Evolutionary conservation across 2,888 invertebrate genomes (phyloP).

Genomic region (Noctuana brunneofusca): DNA sequence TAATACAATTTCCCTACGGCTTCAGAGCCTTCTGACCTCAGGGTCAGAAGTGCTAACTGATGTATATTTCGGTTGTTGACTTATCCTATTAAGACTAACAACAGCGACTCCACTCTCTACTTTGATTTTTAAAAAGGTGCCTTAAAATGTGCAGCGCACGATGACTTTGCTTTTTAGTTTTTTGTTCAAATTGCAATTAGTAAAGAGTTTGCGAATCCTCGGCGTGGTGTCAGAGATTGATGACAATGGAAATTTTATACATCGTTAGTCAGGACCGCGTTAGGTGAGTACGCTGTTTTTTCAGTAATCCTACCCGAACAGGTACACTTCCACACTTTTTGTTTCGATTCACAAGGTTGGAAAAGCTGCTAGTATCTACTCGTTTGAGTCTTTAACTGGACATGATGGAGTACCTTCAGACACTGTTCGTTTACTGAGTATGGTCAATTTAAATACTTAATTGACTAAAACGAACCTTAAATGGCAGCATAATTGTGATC

Average conservation of each 20-base stretch:
- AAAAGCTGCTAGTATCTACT: slow-evolving; percentile 15
- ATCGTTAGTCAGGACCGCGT: slow-evolving; percentile 79
- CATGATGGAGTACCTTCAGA: slow-evolving; percentile 31
- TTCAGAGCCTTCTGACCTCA: too few species aligned
- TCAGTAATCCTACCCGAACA: slow-evolving; percentile 72
- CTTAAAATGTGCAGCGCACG: slow-evolving; percentile 71
- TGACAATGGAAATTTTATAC: slow-evolving; percentile 83
- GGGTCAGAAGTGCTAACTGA: not conserved
- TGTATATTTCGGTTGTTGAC: slow-evolving; percentile 40
- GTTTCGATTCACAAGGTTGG: slow-evolving; percentile 26
- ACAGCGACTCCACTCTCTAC: slow-evolving; percentile 48
- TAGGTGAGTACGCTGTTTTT: slow-evolving; percentile 76
- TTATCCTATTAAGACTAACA: slow-evolving; percentile 43
- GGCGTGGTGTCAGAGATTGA: slow-evolving; percentile 81
- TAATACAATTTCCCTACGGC: not conserved
- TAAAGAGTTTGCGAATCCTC: slow-evolving; percentile 81
- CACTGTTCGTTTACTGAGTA: slow-evolving; percentile 8
- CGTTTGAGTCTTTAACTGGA: slow-evolving; percentile 19
- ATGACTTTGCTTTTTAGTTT: slow-evolving; percentile 79
- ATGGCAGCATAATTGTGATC: slow-evolving; percentile 46
- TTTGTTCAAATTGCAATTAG: slow-evolving; percentile 82
- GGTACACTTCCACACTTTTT: slow-evolving; percentile 47
- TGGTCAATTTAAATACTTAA: slow-evolving; percentile 1
- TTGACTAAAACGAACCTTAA: not conserved
- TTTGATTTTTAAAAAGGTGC: slow-evolving; percentile 65